Evolutionary conservation across 2,797 vertebrate species (phyloP), one percentile per base, ranked within the genome.

Genomic region (Gobionotothen gibberifrons): DNA sequence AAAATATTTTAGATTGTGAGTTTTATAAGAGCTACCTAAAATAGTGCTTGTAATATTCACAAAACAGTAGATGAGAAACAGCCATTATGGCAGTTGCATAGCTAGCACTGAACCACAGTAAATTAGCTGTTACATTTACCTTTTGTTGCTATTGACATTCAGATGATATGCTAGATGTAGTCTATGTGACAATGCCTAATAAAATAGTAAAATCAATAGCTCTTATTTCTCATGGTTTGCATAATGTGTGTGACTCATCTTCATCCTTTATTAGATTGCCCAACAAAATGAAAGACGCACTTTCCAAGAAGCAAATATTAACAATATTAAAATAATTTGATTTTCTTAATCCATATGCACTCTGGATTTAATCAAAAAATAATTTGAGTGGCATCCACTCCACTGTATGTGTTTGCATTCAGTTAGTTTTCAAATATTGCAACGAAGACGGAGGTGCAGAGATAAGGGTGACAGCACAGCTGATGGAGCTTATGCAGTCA

Each of bases 401-500:
- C 12, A 48, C 36, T 65, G 68, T 83, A 79, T 85, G 69, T 39
- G 69, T 70, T 36, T 69, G 60, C 64, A 47, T 57, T 74, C 32
- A 52, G 59, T 68, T 55, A 10, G 48, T 80, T 84, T 81, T 74
- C 71, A 84, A 83, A 89, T 39, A 67, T 15, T 79, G 81, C 77
- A 72, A 73, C 56, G 40, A 61, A 77, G 78, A 86, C 76, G 73
- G 77, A 73, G 72, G 55, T 64, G 51, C 68, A 77, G 82, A 68
- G 82, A 87, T 78, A 52, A 85, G 83, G 82, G 71, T 83, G 87
- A 84, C 76, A 67, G 84, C 82, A 77, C 87, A 87, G 85, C 83
- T 80, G 85, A 90, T 78, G 79, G 81, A 86, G 83, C 87, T 89
- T 88, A 88, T 79, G 82, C 81, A 80, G 75, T 72, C 82, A 16